Evolutionary conservation across 2,113 vertebrate genomes (phyloP), one percentile per base, ranked within the genome.

Genomic region (Muntiacus reevesi): DNA sequence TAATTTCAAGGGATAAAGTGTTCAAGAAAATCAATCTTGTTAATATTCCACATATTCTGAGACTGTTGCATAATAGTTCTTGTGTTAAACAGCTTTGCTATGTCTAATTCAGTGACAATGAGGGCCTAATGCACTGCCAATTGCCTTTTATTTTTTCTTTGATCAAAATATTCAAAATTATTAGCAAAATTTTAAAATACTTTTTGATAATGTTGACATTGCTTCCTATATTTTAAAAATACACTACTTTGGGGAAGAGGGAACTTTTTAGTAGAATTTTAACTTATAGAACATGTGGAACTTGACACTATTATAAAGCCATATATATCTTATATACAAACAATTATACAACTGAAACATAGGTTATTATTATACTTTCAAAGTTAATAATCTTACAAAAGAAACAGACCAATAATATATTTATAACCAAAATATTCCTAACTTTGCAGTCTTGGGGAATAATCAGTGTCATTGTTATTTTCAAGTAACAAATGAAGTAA

Each of bases 181-280:
- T 36, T 16, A 36, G 60, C 47, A 59, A 40, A 78, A 83, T 33
- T 28, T 93, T 82, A 85, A 84, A 59, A 6, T 52, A 15, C 19
- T 94, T 89, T 87, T n/a, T 52, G 6, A 16, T 62, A 81, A 45
- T 33, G 3, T 10, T 85, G 74, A 60, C 28, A 88, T 52, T 78
- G 7, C 21, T 96, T 97, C 76, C n/a, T 28, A 90, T 76, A 91
- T 87, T 97, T 78, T 54, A 86, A 79, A 43, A 47, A 83, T 47
- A 47, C 0, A n/a, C 12, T 21, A 23, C 83, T 86, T 97, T 76
- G 90, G 60, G 55, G 52, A 85, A 28, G 30, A 21, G 81, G 4
- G 1, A 17, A 71, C 11, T 88, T 97, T 33, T 55, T 83, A 87
- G 64, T 40, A 96, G 15, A 97, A 96, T 94, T 93, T 60, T 87